Evolutionary conservation across 2,888 invertebrate species (phyloP), one percentile per base, ranked within the genome.

Genomic region (Diachrysia chrysitis): DNA sequence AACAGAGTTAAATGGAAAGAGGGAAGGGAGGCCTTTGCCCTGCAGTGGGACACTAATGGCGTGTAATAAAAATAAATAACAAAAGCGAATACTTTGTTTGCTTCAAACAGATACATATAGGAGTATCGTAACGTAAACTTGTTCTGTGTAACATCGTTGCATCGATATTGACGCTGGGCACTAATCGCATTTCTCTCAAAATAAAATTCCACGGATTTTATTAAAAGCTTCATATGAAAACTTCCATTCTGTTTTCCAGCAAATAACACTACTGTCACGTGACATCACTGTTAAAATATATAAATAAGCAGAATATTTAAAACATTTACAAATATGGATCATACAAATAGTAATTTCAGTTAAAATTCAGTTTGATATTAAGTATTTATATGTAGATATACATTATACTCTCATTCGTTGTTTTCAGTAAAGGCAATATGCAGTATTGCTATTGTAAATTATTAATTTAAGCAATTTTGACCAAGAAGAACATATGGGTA

Each of bases 171-270:
- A 5, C 42, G 42, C 42, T 42, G 42, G n/a, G n/a, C 3, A n/a
- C 42, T 42, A 42, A 42, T 42, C 42, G 42, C 42, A n/a, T 42
- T 42, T 16, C n/a, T 42, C 42, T 16, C 42, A 42, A 42, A 42
- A n/a, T n/a, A 42, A 42, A 42, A 42, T 42, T n/a, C n/a, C n/a
- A 42, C 42, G n/a, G 32, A 32, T 42, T 16, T n/a, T 37, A 37
- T 37, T 37, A 37, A 37, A n/a, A n/a, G 42, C 42, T 16, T 16
- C 16, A 37, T 14, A 37, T n/a, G 29, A 16, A 37, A 37, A 37
- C 16, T 42, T 42, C 42, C 42, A n/a, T n/a, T n/a, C 42, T 42
- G n/a, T 37, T 37, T 37, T 16, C 37, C 37, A 16, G 37, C 37
- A 37, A 37, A 37, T 37, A 37, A 16, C 37, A 14, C 16, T 5